Evolutionary conservation across 1,140 invertebrate species (phyloP).

Genomic region (Solenopsis fugax): DNA sequence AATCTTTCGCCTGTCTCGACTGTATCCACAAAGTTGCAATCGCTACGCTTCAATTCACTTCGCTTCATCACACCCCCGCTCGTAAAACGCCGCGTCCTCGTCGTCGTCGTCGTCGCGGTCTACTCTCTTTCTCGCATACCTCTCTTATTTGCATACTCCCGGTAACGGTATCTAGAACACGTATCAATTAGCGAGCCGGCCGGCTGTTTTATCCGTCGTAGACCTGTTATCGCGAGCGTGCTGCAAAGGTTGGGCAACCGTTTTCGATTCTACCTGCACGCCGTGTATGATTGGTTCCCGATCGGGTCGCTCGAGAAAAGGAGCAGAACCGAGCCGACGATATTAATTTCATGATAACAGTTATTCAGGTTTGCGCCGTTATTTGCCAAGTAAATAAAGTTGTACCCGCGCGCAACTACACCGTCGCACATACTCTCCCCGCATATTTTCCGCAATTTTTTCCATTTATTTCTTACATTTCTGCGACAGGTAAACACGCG

Average conservation of each 20-base stretch:
- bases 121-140: neutral
- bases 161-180: conserved; percentile 16
- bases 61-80: conserved; percentile 17
- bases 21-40: neutral
- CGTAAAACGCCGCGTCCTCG: too few species aligned
- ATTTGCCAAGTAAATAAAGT: conserved; percentile 28
- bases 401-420: neutral
- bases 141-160: conserved; percentile 25
- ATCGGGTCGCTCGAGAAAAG: neutral
- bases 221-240: conserved; percentile 4
- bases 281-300: neutral
- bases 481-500: neutral
- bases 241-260: neutral
- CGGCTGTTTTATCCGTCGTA: neutral
- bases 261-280: neutral
- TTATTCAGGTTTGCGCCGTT: conserved; percentile 17
- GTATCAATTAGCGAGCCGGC: conserved; percentile 27
- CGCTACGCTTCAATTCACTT: conserved; percentile 13
- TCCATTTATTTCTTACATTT: neutral
- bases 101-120: neutral
- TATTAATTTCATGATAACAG: conserved; percentile 36
- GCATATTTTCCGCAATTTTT: neutral
- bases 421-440: neutral
- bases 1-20: conserved; percentile 5
- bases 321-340: neutral